These are phyloP conservation scores for Fregata magnificens DNA, from an alignment of 2,113 vertebrate genomes.

Conservation along the genomic window DNA sequence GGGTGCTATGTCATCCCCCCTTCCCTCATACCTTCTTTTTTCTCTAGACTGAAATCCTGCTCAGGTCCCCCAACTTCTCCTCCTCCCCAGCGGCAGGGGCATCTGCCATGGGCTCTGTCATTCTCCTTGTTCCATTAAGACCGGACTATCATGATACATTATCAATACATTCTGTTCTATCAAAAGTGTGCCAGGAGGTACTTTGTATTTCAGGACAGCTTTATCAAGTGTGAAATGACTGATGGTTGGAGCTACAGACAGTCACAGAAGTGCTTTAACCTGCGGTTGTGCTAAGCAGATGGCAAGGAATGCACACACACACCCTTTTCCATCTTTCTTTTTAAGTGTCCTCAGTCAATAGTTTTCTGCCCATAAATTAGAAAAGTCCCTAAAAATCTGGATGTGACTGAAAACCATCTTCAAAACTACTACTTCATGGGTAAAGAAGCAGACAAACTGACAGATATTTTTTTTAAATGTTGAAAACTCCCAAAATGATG, in stretches of 20 bases:
- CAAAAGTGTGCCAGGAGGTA: not conserved
- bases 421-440: not conserved
- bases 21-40: not conserved
- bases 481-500: not conserved
- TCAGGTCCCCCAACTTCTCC: not conserved
- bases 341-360: not conserved
- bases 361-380: not conserved
- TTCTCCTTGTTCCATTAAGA: not conserved
- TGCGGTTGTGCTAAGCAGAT: not conserved
- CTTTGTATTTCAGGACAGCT: not conserved
- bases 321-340: not conserved
- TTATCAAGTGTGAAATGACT: not conserved
- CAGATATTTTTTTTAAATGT: not conserved
- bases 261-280: not conserved
- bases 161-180: not conserved
- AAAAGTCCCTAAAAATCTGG: not conserved
- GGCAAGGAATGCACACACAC: not conserved
- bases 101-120: not conserved
- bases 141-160: not conserved
- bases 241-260: not conserved
- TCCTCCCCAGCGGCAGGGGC: not conserved
- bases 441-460: not conserved
- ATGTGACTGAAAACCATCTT: not conserved
- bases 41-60: not conserved
- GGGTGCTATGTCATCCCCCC: not conserved